phyloP scores from a whole-genome alignment of 2,888 invertebrate species.

The Eilema caniola region DNA sequence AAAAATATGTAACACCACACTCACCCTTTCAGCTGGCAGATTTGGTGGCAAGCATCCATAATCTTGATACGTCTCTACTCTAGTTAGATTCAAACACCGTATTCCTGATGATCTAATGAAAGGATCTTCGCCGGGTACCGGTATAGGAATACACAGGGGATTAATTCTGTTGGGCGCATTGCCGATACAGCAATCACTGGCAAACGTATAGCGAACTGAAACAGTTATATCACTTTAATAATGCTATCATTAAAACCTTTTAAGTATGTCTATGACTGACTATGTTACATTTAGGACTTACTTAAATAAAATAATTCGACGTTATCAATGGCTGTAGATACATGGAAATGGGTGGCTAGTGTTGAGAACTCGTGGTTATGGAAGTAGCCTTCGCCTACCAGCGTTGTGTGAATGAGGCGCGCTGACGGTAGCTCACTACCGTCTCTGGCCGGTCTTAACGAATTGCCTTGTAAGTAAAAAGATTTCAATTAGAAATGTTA shows the following conservation, averaged over 20 bases:
- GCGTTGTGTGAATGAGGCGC: slow-evolving; percentile 53
- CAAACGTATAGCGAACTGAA: slow-evolving; percentile 45
- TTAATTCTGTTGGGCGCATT: slow-evolving; percentile 53
- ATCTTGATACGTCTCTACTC: slow-evolving; percentile 61
- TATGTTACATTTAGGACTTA: slow-evolving; percentile 30
- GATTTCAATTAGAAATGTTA: neutral
- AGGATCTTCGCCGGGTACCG: slow-evolving; percentile 61
- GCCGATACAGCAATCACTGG: slow-evolving; percentile 55
- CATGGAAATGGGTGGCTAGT: slow-evolving; percentile 49
- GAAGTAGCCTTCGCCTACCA: slow-evolving; percentile 55
- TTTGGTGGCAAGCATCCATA: slow-evolving; percentile 55
- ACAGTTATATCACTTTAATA: neutral
- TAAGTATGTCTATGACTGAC: no score
- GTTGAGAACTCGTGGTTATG: slow-evolving; percentile 53
- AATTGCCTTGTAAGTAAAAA: slow-evolving; percentile 36
- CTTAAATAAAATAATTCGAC: slow-evolving; percentile 52
- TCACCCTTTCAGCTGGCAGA: slow-evolving; percentile 61
- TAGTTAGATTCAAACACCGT: slow-evolving; percentile 63
- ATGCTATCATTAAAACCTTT: neutral
- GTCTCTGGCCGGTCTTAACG: slow-evolving; percentile 51
- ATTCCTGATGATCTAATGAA: slow-evolving; percentile 55
- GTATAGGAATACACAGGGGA: slow-evolving; percentile 56
- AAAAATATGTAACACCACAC: slow-evolving; percentile 6
- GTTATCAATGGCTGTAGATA: slow-evolving; percentile 47
- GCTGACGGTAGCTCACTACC: slow-evolving; percentile 60